Percentiles rank a stretch among this genome's conserved stretches.
These are phyloP conservation scores for Chironex yamaguchii DNA, from an alignment of 30 jellyfish, hydroid and myxozoan species.

Conservation along the genomic window DNA sequence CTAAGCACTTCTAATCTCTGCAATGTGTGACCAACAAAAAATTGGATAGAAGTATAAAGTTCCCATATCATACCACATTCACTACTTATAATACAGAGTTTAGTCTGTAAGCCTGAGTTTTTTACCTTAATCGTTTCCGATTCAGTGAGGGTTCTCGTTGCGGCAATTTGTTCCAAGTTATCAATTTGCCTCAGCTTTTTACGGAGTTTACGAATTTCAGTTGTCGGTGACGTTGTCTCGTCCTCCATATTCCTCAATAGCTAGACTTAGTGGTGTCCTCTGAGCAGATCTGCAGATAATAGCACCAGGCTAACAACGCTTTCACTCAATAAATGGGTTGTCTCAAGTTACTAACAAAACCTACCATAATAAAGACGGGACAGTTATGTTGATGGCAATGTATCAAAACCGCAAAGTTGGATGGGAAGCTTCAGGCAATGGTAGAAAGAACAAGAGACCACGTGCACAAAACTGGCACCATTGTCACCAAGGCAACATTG, in stretches of 20 bases:
- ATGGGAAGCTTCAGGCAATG: too few species aligned
- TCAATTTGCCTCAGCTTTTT: slow-evolving; percentile 95
- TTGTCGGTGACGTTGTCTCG: slow-evolving; percentile 4
- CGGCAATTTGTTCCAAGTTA: slow-evolving; percentile 64
- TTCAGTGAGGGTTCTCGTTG: slow-evolving; percentile 70
- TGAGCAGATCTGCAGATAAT: not conserved
- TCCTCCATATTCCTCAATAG: slow-evolving; percentile 65
- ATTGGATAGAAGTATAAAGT: too few species aligned
- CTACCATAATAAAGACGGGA: not conserved
- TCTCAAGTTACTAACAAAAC: not conserved
- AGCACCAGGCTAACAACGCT: not conserved
- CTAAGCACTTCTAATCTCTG: too few species aligned
- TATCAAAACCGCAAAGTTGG: too few species aligned
- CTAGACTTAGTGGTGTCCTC: slow-evolving; percentile 37
- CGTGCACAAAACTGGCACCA: too few species aligned
- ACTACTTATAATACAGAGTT: too few species aligned
- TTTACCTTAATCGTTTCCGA: slow-evolving; percentile 86
- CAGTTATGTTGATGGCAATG: too few species aligned
- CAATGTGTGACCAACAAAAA: too few species aligned
- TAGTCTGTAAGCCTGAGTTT: too few species aligned
- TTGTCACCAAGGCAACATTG: too few species aligned
- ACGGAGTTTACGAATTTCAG: slow-evolving; percentile 77
- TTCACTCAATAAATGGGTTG: not conserved
- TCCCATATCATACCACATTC: too few species aligned
- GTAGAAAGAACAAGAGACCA: too few species aligned